Percentiles rank a stretch among this genome's conserved stretches.
Evolutionary conservation across 2,888 invertebrate species (phyloP).

Genomic region (Sminthurides aquaticus): DNA sequence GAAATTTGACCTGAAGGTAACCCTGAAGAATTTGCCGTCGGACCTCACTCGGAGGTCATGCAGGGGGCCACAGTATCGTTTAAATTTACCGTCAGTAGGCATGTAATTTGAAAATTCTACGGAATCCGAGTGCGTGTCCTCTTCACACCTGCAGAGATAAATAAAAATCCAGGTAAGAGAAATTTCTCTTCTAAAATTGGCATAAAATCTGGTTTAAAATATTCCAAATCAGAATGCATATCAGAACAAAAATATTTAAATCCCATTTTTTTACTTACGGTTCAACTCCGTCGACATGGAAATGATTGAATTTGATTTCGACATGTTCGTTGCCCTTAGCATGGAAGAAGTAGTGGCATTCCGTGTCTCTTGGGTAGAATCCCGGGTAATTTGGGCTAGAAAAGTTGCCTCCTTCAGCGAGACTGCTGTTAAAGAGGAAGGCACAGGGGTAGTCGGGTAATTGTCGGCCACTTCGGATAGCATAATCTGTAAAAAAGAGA

Average conservation of each 20-base stretch:
- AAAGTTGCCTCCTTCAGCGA: conserved; percentile 52
- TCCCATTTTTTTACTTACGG: conserved; percentile 58
- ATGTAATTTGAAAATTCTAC: conserved; percentile 93
- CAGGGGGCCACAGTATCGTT: conserved; percentile 76
- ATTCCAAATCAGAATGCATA: too few species aligned
- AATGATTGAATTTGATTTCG: conserved; percentile 76
- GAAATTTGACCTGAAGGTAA: conserved; percentile 81
- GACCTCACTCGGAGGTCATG: conserved; percentile 74
- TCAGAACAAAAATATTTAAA: not conserved
- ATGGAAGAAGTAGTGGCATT: conserved; percentile 85
- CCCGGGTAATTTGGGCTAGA: conserved; percentile 86
- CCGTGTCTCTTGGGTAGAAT: conserved; percentile 77
- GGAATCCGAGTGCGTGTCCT: conserved; percentile 83
- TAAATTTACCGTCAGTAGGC: conserved; percentile 79
- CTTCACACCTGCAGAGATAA: conserved; percentile 68
- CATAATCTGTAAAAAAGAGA: conserved; percentile 61
- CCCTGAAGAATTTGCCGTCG: conserved; percentile 85
- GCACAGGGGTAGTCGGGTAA: conserved; percentile 69
- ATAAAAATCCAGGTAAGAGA: too few species aligned
- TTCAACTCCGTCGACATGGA: conserved; percentile 70
- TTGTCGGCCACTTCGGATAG: conserved; percentile 73
- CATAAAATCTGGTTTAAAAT: too few species aligned
- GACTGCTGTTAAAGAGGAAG: conserved; percentile 71
- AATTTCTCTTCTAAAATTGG: too few species aligned
- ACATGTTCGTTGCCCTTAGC: conserved; percentile 69